Conservation (phyloP, 1,140 invertebrate genomes). For the Bombus sylvicola region DNA sequence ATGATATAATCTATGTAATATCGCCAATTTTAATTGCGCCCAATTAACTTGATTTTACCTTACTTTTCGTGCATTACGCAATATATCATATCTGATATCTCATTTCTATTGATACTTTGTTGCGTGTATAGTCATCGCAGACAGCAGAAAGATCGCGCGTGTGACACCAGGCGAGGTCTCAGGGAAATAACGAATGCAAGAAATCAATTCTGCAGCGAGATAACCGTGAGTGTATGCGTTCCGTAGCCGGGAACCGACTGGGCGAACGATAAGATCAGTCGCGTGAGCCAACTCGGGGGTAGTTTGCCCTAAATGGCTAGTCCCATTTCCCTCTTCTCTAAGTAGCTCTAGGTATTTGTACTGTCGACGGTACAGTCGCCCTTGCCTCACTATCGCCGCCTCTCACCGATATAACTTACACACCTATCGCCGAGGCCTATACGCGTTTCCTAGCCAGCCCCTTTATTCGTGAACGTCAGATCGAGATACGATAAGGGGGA, state of each 20-base stretch:
- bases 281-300: constrained; percentile 72
- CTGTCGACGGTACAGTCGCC: constrained; percentile 46
- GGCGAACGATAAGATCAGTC: constrained; percentile 74
- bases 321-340: constrained; percentile 71
- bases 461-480: constrained; percentile 37
- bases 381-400: constrained; percentile 38
- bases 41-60: neutral
- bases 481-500: constrained; percentile 59
- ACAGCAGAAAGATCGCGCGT: constrained; percentile 16
- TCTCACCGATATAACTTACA: constrained; percentile 43
- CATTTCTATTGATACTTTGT: neutral
- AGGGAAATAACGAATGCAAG: constrained; percentile 70
- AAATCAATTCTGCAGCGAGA: constrained; percentile 69
- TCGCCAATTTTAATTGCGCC: neutral
- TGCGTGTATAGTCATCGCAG: constrained; percentile 41
- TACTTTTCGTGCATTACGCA: neutral
- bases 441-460: neutral
- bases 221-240: constrained; percentile 39
- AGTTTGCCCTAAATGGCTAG: constrained; percentile 73
- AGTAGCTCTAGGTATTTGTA: constrained; percentile 71
- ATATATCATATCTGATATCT: constrained; percentile 12
- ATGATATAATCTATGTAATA: neutral
- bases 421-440: constrained; percentile 42
- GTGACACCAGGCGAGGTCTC: constrained; percentile 35
- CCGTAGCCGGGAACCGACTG: constrained; percentile 56